Conservation (phyloP, 2,888 invertebrate species). For the Troilus luridus region DNA sequence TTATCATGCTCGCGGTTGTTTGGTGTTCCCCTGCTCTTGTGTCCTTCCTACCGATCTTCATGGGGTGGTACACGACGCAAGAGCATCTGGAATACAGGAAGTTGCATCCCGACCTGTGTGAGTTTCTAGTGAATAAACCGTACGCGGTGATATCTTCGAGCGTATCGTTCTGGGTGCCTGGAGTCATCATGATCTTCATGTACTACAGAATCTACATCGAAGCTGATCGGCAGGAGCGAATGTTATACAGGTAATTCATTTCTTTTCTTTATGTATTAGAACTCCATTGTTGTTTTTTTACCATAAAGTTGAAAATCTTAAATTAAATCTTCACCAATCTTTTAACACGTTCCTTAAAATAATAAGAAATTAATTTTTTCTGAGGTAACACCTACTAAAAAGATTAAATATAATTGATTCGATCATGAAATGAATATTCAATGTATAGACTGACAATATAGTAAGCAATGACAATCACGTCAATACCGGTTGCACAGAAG, state of each 20-base stretch:
- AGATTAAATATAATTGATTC: too few relatives aligned
- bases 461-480: too few relatives aligned
- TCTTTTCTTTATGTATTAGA: background rate
- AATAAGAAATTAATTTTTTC: background rate
- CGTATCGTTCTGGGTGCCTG: conserved; percentile 94
- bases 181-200: conserved; percentile 93
- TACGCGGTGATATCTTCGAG: conserved; percentile 91
- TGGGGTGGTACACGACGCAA: conserved; percentile 93
- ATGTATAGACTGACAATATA: too few relatives aligned
- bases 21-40: conserved; percentile 94
- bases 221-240: conserved; percentile 86
- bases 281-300: too few relatives aligned
- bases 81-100: conserved; percentile 75
- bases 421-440: too few relatives aligned
- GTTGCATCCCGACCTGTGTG: conserved; percentile 73
- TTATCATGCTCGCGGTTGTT: conserved; percentile 87
- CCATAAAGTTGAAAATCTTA: background rate
- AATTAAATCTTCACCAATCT: background rate
- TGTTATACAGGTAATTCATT: conserved; percentile 81
- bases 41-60: conserved; percentile 94
- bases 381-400: too few relatives aligned
- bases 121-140: conserved; percentile 87
- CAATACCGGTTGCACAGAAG: too few relatives aligned
- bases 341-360: background rate
- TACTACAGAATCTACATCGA: conserved; percentile 91